Evolutionary conservation across 2,797 vertebrate species (phyloP).

Genomic region (Acanthurus lineatus): DNA sequence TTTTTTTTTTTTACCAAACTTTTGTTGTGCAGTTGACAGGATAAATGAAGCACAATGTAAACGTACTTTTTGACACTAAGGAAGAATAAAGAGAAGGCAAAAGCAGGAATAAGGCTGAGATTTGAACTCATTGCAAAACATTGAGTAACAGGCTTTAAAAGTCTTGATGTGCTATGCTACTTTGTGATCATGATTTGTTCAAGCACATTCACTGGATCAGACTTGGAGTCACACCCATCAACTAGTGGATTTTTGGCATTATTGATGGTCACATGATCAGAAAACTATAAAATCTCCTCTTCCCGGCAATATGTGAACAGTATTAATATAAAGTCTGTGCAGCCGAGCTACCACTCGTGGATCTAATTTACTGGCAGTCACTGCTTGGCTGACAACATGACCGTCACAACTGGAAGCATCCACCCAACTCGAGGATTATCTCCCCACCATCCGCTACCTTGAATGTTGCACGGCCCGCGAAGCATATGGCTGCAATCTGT

Average conservation of each 20-base stretch:
- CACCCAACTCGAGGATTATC: conserved; percentile 60
- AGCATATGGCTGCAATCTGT: conserved; percentile 81
- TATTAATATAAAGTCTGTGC: conserved; percentile 6
- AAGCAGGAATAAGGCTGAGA: not conserved
- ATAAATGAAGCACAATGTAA: not conserved
- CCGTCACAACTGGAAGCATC: conserved; percentile 59
- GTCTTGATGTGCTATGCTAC: not conserved
- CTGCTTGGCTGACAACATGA: conserved; percentile 31
- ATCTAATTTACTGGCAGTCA: conserved; percentile 32
- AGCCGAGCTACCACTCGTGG: conserved; percentile 12
- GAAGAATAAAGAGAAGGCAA: not conserved
- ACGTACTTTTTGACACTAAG: not conserved
- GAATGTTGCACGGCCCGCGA: conserved; percentile 51
- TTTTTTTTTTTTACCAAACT: not conserved
- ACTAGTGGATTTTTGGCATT: not conserved
- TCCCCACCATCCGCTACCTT: conserved; percentile 51
- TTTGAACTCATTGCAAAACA: not conserved
- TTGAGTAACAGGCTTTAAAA: not conserved
- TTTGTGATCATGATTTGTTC: not conserved
- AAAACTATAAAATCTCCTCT: conserved; percentile 21
- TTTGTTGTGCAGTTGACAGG: not conserved
- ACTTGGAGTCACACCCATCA: not conserved
- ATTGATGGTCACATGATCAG: not conserved
- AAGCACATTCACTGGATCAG: not conserved
- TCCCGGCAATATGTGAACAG: not conserved